Base-by-base conservation (phyloP, 2,888 invertebrate species). In the Ommatoiulus sabulosus region DNA sequence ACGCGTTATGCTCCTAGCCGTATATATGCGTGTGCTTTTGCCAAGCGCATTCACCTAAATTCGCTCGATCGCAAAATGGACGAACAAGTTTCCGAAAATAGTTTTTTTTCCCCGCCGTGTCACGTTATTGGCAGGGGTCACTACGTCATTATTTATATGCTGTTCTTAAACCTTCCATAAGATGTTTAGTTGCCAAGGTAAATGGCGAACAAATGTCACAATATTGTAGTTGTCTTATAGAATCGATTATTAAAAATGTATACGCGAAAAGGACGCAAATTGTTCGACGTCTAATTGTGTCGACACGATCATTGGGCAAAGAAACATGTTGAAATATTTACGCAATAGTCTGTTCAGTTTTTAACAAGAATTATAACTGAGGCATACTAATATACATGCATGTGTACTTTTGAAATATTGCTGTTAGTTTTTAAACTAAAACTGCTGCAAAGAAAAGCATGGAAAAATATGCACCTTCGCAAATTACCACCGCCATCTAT, bases 161-260 rank as follows among this genome's bases (percentile, higher is more conserved):
- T 72, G 7, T 24, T 20, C 24, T 8, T 20, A 24, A 24, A 24
- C 72, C 0, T 72, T 20, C 1, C 3, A 72, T 72, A 2, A 72
- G 24, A 24, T 72, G 72, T 72, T 8, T 24, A 72, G 24, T 3
- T 1, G 72, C 10, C 10, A 72, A 24, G 24, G 24, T 24, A 17
- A 7, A 72, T 24, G 24, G 20, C 20, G 63, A 20, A n/a, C 8
- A 48, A 10, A 24, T 72, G 24, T 63, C 63, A 63, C 17, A n/a
- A 63, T 8, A 63, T 63, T 63, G 63, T 63, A n/a, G 24, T 24
- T 24, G 72, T n/a, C 8, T 24, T 10, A n/a, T n/a, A 72, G 72
- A 72, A 8, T 12, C 24, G 72, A 24, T 72, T 72, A 72, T 72
- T 72, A 72, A 72, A 72, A 72, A 72, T 72, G 17, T 52, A 52